Percentiles rank a stretch among this genome's conserved stretches.
phyloP scores from a whole-genome alignment of 2,113 vertebrate species.

The Lichenostomus cassidix region DNA sequence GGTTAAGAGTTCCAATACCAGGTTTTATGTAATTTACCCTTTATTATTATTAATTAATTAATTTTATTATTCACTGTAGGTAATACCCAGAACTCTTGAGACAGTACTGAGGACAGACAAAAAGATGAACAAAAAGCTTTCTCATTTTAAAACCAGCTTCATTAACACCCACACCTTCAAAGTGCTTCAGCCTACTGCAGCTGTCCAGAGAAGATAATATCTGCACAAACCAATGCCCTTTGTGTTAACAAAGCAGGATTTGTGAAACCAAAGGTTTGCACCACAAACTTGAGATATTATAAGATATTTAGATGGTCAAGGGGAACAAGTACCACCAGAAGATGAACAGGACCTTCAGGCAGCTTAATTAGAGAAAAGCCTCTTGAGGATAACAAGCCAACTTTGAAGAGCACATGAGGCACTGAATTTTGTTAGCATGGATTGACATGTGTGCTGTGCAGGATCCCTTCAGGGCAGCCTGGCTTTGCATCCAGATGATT shows the following conservation, averaged over 20 bases:
- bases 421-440: constrained; percentile 13
- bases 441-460: neutral
- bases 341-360: neutral
- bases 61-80: neutral
- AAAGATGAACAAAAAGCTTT: neutral
- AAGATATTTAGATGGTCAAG: neutral
- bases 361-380: constrained; percentile 24
- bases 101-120: neutral
- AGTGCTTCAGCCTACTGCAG: neutral
- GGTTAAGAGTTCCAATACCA: neutral
- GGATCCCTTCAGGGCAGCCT: constrained; percentile 3
- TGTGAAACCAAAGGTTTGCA: neutral
- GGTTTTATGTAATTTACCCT: neutral
- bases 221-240: neutral
- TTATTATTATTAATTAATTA: neutral
- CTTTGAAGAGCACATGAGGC: neutral
- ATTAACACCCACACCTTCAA: neutral
- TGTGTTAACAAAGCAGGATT: neutral
- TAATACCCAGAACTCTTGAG: neutral
- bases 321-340: neutral
- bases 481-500: constrained; percentile 34
- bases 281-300: neutral
- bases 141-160: neutral
- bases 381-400: neutral
- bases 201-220: neutral